Percentiles rank a stretch among this genome's conserved stretches.
Conservation (phyloP, 2,888 invertebrate species). For the Meandrusa payeni region DNA sequence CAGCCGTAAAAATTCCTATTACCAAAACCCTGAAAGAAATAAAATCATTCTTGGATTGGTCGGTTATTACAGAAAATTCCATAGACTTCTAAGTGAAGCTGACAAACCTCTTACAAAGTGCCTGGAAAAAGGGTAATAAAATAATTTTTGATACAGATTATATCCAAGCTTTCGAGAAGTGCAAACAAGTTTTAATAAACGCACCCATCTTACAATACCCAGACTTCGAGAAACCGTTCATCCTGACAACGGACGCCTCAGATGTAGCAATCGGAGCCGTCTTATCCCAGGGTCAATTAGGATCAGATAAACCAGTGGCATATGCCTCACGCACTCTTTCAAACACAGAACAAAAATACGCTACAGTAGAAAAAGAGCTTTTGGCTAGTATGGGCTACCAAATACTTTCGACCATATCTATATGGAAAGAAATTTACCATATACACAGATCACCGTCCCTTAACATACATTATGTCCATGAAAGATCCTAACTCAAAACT, state of each 20-base stretch:
- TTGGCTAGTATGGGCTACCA: constrained; percentile 43
- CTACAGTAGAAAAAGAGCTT: too few species aligned
- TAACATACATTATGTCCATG: too few species aligned
- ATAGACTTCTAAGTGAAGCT: constrained; percentile 25
- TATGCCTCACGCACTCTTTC: constrained; percentile 12
- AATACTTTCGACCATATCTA: constrained; percentile 45
- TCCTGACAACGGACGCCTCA: constrained; percentile 35
- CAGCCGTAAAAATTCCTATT: constrained; percentile 29
- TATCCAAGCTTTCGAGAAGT: constrained; percentile 23
- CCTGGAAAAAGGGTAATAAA: constrained; percentile 28
- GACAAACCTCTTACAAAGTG: constrained; percentile 32
- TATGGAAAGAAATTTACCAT: constrained; percentile 45
- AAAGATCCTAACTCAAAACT: too few species aligned
- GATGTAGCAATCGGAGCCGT: constrained; percentile 35
- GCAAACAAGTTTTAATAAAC: constrained; percentile 25
- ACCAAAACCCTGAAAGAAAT: constrained; percentile 34
- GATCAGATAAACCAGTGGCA: constrained; percentile 35
- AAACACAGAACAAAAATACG: too few species aligned
- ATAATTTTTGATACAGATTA: constrained; percentile 25
- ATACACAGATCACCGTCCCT: too few species aligned
- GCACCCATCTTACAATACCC: constrained; percentile 19
- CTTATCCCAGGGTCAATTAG: constrained; percentile 35
- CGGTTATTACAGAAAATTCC: constrained; percentile 35
- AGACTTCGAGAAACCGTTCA: constrained; percentile 36
- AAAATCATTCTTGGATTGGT: constrained; percentile 35